These are phyloP conservation scores for Germaria angustata DNA, from an alignment of 2,888 invertebrate genomes.

Conservation along the genomic window DNA sequence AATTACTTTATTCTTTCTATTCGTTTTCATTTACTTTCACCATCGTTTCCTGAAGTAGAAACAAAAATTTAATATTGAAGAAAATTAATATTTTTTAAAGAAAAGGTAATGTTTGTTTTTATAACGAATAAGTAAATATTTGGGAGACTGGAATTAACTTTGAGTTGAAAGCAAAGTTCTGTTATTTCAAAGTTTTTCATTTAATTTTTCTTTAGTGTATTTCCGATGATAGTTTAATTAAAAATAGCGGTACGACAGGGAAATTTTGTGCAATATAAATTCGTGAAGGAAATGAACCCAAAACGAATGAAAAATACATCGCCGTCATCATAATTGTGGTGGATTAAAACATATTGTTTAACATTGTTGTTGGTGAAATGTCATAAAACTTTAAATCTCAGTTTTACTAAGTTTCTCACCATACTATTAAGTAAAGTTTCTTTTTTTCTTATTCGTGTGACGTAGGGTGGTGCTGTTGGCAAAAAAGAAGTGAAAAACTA, in stretches of 20 bases:
- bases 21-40: slow-evolving; percentile 51
- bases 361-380: slow-evolving; percentile 38
- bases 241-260: not conserved
- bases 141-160: too few relatives aligned
- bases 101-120: slow-evolving; percentile 56
- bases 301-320: too few relatives aligned
- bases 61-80: slow-evolving; percentile 18
- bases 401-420: slow-evolving; percentile 59
- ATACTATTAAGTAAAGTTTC: slow-evolving; percentile 61
- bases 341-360: slow-evolving; percentile 58
- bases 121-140: too few relatives aligned
- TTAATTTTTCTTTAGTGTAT: too few relatives aligned
- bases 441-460: slow-evolving; percentile 68
- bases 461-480: slow-evolving; percentile 73
- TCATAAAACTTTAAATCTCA: slow-evolving; percentile 57
- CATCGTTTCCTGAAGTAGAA: slow-evolving; percentile 54
- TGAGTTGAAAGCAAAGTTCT: not conserved
- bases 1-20: slow-evolving; percentile 33
- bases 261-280: too few relatives aligned
- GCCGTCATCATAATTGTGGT: slow-evolving; percentile 74
- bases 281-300: too few relatives aligned
- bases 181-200: too few relatives aligned
- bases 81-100: slow-evolving; percentile 5
- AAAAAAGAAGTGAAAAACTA: slow-evolving; percentile 42
- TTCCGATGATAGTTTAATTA: too few relatives aligned